Conservation (phyloP, 2,888 invertebrate genomes). For the Hypsopygia costalis region DNA sequence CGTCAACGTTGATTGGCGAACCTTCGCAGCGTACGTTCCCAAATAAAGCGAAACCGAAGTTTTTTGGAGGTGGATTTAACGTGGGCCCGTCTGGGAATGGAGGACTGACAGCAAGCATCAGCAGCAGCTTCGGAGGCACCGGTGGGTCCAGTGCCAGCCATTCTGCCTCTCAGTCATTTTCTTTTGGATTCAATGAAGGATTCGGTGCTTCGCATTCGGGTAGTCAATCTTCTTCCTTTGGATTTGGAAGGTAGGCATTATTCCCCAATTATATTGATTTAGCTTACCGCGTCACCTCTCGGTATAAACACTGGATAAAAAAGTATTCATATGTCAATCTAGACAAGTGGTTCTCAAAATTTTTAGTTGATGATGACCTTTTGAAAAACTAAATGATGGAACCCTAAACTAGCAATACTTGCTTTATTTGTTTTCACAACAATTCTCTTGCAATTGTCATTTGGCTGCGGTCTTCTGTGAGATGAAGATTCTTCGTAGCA, state of each 20-base stretch:
- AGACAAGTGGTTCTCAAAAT: no score
- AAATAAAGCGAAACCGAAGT: constrained; percentile 49
- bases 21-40: constrained; percentile 24
- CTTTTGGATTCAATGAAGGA: constrained; percentile 71
- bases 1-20: constrained; percentile 66
- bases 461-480: no score
- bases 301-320: no score
- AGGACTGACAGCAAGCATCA: constrained; percentile 64
- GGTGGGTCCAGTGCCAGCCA: constrained; percentile 64
- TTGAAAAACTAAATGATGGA: no score
- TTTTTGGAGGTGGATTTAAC: constrained; percentile 64
- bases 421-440: no score
- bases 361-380: no score
- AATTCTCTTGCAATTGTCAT: no score
- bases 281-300: no score
- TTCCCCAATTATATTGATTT: no score
- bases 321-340: no score
- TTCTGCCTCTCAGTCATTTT: constrained; percentile 69
- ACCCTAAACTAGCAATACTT: no score
- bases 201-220: constrained; percentile 75
- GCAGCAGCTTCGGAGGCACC: constrained; percentile 63
- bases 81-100: constrained; percentile 62
- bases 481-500: no score
- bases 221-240: constrained; percentile 70
- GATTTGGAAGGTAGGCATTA: constrained; percentile 65